phyloP scores from a whole-genome alignment of 2,113 vertebrate species.

The Scalopus aquaticus region DNA sequence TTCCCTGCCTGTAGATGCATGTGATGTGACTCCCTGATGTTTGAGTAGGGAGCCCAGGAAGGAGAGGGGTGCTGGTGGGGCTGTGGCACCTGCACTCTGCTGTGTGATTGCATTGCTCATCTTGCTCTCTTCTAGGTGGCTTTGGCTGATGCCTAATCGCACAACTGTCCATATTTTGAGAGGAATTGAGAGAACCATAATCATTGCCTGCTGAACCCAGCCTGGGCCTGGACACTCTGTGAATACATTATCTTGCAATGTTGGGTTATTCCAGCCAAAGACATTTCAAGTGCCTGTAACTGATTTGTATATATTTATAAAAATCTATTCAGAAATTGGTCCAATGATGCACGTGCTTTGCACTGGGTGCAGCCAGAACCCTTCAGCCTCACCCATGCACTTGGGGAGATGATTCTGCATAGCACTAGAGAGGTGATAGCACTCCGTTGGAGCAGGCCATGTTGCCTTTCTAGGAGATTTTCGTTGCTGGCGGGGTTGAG shows the following conservation, averaged over 20 bases:
- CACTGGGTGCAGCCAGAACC: slow-evolving; percentile 70
- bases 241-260: slow-evolving; percentile 94
- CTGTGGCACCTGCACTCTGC: not conserved
- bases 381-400: slow-evolving; percentile 71
- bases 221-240: slow-evolving; percentile 90
- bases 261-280: slow-evolving; percentile 99
- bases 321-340: slow-evolving; percentile 86
- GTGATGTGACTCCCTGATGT: not conserved
- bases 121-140: slow-evolving; percentile 88
- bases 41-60: not conserved
- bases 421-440: not conserved
- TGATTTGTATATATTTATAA: slow-evolving; percentile 98
- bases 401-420: not conserved
- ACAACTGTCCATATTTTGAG: slow-evolving; percentile 61
- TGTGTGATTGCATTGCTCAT: not conserved
- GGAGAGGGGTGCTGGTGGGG: not conserved
- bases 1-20: not conserved
- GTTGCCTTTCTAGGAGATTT: slow-evolving; percentile 74
- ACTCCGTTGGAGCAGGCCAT: slow-evolving; percentile 54
- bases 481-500: not conserved
- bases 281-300: slow-evolving; percentile 99
- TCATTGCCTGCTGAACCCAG: slow-evolving; percentile 93
- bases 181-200: slow-evolving; percentile 85
- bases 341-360: slow-evolving; percentile 85
- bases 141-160: slow-evolving; percentile 94